A percentile compares a stretch with the other conserved stretches of the same genome.
These are phyloP conservation scores for Melinaea marsaeus DNA, from an alignment of 2,888 invertebrate genomes.

Conservation along the genomic window DNA sequence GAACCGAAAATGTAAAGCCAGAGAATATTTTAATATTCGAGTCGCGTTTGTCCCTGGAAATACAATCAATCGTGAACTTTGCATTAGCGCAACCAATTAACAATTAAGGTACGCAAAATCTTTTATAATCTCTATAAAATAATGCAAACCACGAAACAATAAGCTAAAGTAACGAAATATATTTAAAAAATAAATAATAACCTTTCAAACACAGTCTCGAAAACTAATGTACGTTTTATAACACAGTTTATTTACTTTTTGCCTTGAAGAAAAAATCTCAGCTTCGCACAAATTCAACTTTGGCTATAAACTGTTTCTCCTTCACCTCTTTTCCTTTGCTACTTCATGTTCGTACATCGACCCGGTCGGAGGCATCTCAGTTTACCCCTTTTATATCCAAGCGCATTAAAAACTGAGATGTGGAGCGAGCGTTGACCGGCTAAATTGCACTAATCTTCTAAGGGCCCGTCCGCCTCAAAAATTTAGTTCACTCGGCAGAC, in stretches of 20 bases:
- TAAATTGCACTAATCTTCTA: constrained; percentile 28
- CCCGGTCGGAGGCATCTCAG: constrained; percentile 25
- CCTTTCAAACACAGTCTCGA: too few relatives aligned
- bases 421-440: constrained; percentile 30
- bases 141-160: constrained; percentile 55
- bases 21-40: constrained; percentile 55
- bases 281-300: constrained; percentile 10
- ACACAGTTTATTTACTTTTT: neutral
- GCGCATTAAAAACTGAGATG: constrained; percentile 25
- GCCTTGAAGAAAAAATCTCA: neutral
- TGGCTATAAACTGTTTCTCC: constrained; percentile 7
- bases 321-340: constrained; percentile 13
- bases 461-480: constrained; percentile 53
- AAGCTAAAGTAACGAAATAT: constrained; percentile 27
- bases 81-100: constrained; percentile 57
- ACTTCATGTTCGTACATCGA: constrained; percentile 22
- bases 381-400: constrained; percentile 24
- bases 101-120: constrained; percentile 50
- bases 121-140: constrained; percentile 53
- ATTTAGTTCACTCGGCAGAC: constrained; percentile 56
- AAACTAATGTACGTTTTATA: too few relatives aligned
- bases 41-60: constrained; percentile 49
- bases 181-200: neutral
- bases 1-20: constrained; percentile 36
- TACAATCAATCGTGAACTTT: constrained; percentile 67